Percentiles rank a stretch among this genome's conserved stretches.
Conservation (phyloP, 2,888 invertebrate genomes). For the Cosmia trapezina region DNA sequence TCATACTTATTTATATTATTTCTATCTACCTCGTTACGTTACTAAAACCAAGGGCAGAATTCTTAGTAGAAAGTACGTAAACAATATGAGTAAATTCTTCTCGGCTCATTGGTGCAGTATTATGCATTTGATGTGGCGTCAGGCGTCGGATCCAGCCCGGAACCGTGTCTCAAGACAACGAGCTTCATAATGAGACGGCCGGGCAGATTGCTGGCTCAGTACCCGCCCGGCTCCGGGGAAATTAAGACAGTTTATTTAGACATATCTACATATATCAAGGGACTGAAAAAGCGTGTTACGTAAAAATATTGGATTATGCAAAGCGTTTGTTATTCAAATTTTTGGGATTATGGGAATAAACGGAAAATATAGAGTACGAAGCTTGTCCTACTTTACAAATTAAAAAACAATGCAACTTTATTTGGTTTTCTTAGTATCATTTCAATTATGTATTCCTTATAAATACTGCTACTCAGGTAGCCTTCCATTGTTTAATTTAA, state of each 20-base stretch:
- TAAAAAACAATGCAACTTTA: constrained; percentile 20
- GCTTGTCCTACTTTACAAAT: constrained; percentile 35
- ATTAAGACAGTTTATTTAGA: constrained; percentile 82
- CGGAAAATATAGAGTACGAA: constrained; percentile 33
- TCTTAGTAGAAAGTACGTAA: constrained; percentile 37
- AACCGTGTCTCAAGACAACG: constrained; percentile 76
- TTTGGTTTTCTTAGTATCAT: neutral
- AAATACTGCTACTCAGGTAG: neutral
- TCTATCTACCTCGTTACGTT: constrained; percentile 2
- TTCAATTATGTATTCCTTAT: neutral
- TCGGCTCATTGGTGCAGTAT: constrained; percentile 53
- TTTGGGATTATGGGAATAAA: constrained; percentile 36
- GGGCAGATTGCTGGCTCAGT: constrained; percentile 76
- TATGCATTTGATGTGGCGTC: constrained; percentile 63
- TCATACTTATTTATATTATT: too few species aligned
- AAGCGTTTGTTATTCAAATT: constrained; percentile 58
- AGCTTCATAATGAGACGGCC: constrained; percentile 77
- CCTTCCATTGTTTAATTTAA: constrained; percentile 7
- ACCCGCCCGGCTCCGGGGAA: constrained; percentile 78
- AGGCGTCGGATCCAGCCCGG: constrained; percentile 55
- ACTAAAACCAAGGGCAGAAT: constrained; percentile 13
- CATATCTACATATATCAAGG: constrained; percentile 70
- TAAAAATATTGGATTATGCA: constrained; percentile 64
- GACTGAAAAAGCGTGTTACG: constrained; percentile 61
- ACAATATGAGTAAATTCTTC: constrained; percentile 53